These are phyloP conservation scores for Babylonia areolata DNA, from an alignment of 1,140 invertebrate species.

Conservation along the genomic window DNA sequence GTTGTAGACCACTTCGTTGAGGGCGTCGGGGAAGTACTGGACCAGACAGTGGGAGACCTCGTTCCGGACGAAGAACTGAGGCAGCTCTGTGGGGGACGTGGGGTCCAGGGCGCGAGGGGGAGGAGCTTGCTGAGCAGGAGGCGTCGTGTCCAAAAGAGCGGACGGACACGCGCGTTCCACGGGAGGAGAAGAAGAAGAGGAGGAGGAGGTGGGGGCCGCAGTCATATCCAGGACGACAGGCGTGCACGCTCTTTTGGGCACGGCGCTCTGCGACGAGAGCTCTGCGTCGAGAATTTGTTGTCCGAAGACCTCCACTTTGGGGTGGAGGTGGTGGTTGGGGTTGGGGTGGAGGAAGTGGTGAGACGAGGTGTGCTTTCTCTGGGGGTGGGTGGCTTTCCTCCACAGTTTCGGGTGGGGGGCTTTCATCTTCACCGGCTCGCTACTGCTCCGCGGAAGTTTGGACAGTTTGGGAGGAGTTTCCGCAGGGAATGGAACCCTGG, in stretches of 20 bases:
- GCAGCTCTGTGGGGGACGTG: not conserved
- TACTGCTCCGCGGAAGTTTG: not conserved
- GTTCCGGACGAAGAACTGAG: not conserved
- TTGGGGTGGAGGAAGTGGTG: no score
- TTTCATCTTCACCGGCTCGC: not conserved
- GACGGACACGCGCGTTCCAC: not conserved
- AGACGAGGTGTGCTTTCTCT: not conserved
- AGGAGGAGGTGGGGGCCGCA: no score
- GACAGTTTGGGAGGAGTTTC: not conserved
- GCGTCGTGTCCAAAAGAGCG: not conserved
- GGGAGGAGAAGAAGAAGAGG: not conserved
- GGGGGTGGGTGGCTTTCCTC: not conserved
- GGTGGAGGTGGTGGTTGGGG: no score
- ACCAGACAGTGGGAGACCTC: conserved; percentile 5
- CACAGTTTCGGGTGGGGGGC: not conserved
- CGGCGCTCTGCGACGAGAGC: not conserved
- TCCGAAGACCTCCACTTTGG: not conserved
- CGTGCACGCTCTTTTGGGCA: not conserved
- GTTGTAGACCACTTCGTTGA: conserved; percentile 10
- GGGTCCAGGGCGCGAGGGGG: not conserved
- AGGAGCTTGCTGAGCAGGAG: not conserved
- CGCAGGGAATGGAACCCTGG: not conserved
- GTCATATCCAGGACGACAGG: not conserved
- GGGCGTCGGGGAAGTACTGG: conserved; percentile 5
- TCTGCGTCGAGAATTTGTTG: not conserved